phyloP scores from a whole-genome alignment of 2,797 vertebrate genomes.

The Falco cherrug region DNA sequence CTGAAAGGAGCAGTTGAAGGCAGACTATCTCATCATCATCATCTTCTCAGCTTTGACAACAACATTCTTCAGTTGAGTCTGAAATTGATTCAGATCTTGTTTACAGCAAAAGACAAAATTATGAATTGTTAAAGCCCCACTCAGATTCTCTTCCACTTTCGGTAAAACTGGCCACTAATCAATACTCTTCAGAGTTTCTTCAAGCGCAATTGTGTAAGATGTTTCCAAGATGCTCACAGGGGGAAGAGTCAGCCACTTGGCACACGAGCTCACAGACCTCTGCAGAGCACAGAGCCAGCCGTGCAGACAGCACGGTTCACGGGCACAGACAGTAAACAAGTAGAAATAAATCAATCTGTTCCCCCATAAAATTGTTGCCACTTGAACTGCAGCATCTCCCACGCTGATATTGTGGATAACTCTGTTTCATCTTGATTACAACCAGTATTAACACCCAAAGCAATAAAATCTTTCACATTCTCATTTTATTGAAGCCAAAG shows the following conservation, averaged over 20 bases:
- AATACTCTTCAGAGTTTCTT: neutral
- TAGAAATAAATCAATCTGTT: neutral
- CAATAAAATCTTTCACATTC: conserved; percentile 39
- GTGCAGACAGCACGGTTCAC: neutral
- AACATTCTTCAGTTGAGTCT: neutral
- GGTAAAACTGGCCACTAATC: neutral
- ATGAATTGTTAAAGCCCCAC: neutral
- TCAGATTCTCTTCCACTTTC: neutral
- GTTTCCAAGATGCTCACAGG: rapidly evolving
- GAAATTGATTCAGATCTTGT: neutral
- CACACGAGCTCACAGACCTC: neutral
- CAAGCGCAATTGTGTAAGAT: neutral
- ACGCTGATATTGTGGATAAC: conserved; percentile 1
- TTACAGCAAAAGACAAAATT: neutral
- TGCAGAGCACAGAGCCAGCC: neutral
- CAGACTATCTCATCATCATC: neutral
- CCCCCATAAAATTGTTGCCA: neutral
- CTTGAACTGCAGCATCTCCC: neutral
- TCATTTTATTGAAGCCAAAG: conserved; percentile 57
- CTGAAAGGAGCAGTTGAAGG: neutral
- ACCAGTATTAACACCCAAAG: conserved; percentile 40
- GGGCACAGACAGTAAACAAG: neutral
- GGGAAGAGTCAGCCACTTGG: neutral
- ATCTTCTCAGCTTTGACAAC: neutral
- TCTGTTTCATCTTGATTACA: conserved; percentile 21